These are phyloP conservation scores for Nomada flava DNA, from an alignment of 2,888 invertebrate species.

Conservation along the genomic window DNA sequence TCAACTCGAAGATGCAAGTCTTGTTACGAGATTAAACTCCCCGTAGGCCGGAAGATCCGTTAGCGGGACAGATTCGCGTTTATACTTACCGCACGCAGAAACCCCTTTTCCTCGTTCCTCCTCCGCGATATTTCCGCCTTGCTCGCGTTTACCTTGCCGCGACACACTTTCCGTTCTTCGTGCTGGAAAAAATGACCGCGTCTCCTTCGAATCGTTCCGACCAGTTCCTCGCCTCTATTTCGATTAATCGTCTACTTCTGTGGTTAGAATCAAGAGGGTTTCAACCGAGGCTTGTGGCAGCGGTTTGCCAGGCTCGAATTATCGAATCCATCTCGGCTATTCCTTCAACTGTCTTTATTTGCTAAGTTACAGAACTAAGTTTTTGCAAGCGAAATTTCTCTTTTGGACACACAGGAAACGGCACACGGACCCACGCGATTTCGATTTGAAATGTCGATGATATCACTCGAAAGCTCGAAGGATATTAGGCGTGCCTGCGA, in stretches of 20 bases:
- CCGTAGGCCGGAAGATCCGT: conserved; percentile 33
- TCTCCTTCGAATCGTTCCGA: neutral
- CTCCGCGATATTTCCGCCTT: conserved; percentile 10
- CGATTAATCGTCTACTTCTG: neutral
- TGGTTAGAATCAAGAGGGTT: neutral
- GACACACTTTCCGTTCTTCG: conserved; percentile 3
- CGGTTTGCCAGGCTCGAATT: neutral
- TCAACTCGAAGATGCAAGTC: conserved; percentile 24
- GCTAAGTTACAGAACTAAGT: neutral
- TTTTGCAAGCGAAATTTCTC: conserved; percentile 24
- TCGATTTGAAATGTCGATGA: conserved; percentile 56
- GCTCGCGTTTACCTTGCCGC: neutral
- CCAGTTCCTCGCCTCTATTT: neutral
- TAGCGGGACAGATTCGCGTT: conserved; percentile 21
- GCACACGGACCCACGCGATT: conserved; percentile 47
- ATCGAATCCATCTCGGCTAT: neutral
- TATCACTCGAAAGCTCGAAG: conserved; percentile 52
- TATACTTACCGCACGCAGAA: neutral
- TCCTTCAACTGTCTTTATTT: neutral
- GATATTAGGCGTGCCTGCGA: neutral
- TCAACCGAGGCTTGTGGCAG: neutral
- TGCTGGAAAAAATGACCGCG: neutral
- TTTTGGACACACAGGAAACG: conserved; percentile 16
- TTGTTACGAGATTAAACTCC: conserved; percentile 25
- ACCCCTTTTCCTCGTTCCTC: conserved; percentile 7